Conservation (phyloP, 2,888 invertebrate genomes). For the Eilema caniola region DNA sequence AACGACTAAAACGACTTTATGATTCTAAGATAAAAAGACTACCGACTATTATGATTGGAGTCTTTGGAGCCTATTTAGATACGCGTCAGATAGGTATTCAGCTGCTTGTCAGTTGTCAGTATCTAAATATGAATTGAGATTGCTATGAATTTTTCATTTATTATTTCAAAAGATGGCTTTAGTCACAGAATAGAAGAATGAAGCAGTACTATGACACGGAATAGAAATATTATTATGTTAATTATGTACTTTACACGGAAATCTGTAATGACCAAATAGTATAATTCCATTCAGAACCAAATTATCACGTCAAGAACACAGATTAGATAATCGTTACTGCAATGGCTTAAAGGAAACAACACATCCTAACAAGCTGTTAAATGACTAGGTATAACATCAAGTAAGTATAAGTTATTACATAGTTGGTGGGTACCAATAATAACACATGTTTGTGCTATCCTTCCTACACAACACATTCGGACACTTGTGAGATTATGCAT, state of each 20-base stretch:
- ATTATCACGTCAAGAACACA: neutral
- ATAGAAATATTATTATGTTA: neutral
- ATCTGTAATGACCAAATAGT: neutral
- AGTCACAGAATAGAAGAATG: no score
- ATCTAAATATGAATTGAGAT: neutral
- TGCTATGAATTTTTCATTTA: neutral
- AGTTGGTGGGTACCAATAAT: no score
- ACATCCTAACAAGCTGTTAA: no score
- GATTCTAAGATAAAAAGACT: neutral
- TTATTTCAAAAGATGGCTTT: neutral
- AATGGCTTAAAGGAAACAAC: neutral
- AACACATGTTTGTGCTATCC: no score
- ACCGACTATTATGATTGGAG: neutral
- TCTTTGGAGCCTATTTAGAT: neutral
- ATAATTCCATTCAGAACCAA: neutral
- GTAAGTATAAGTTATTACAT: no score
- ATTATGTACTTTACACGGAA: neutral
- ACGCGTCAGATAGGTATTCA: neutral
- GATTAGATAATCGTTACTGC: neutral
- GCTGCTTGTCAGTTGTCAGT: neutral
- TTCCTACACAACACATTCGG: no score
- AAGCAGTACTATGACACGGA: neutral
- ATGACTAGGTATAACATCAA: no score
- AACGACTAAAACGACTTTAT: no score
- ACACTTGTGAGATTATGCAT: no score